Base-by-base conservation (phyloP, 35 echinoderm and acorn worm species). In the Diadema setosum region DNA sequence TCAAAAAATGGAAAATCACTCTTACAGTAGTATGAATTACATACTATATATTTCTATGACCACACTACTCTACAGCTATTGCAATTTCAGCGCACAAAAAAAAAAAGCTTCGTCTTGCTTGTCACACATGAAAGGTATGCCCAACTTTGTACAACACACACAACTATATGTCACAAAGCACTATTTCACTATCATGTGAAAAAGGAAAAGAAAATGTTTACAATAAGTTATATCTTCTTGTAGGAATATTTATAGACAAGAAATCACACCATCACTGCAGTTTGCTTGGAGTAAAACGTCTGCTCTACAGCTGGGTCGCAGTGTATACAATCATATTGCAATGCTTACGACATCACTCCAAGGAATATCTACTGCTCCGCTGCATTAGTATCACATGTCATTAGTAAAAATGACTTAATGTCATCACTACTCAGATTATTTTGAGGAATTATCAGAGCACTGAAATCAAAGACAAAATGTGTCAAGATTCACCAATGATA, bases 51-150 rank as follows among this genome's bases (percentile, higher is more conserved):
- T 26, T 33, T 33, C 63, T 67, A 67, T n/a, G n/a, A n/a, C n/a
- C 27, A 34, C 5, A 31, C 2, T 33, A 34, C 63, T 33, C 12
- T 11, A 67, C 24, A 78, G 29, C 40, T 78, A 42, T 41, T 41
- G 73, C 73, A 5, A 78, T 78, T 78, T 44, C n/a, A 78, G 73
- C 73, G 39, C 73, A 78, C 73, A 78, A 7, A 78, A 78, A 42
- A 78, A n/a, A n/a, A n/a, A n/a, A n/a, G n/a, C n/a, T n/a, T n/a
- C 44, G 40, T 78, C 24, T 78, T 42, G 23, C 44, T 67, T 67
- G 30, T 78, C 35, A 78, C 33, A 78, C 29, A 36, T 44, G 21
- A 39, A 78, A 76, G 44, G 39, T 78, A 41, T 33, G 73, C 73
- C 44, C 39, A 78, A 78, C 18, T 78, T 78, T 78, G 73, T 78